phyloP scores from a whole-genome alignment of 2,797 vertebrate genomes.

The Sparus aurata region DNA sequence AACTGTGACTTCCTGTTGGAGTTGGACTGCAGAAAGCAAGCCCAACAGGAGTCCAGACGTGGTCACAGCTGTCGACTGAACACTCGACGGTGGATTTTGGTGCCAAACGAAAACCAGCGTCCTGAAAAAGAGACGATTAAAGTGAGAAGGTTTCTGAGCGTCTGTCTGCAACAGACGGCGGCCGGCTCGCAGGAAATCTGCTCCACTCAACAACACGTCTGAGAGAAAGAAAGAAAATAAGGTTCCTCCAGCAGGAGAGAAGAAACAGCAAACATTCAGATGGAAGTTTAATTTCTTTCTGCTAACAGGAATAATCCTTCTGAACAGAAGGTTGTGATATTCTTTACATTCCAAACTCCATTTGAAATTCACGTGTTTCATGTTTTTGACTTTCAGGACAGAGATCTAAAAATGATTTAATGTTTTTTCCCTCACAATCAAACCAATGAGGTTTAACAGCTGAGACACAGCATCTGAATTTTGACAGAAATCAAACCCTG shows the following conservation, averaged over 20 bases:
- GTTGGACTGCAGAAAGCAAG: slow-evolving; percentile 11
- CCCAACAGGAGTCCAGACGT: neutral
- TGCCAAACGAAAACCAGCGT: slow-evolving; percentile 46
- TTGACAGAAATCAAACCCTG: no score
- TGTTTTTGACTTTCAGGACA: no score
- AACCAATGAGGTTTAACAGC: neutral
- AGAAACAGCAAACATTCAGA: neutral
- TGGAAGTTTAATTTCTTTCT: slow-evolving; percentile 1
- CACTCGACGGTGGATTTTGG: slow-evolving; percentile 18
- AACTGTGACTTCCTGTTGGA: slow-evolving; percentile 24
- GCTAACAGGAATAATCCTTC: neutral
- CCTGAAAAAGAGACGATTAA: slow-evolving; percentile 13
- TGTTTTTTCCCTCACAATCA: neutral
- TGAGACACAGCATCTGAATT: no score
- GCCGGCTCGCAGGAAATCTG: slow-evolving; percentile 35
- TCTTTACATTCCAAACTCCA: neutral
- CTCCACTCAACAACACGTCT: neutral
- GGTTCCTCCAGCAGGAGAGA: slow-evolving; percentile 24
- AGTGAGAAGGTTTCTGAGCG: slow-evolving; percentile 46
- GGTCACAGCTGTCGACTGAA: slow-evolving; percentile 51
- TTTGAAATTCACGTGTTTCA: neutral
- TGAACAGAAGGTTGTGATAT: neutral
- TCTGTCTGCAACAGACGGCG: slow-evolving; percentile 54
- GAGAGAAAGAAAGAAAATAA: neutral
- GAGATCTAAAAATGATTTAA: neutral